Evolutionary conservation across 2,888 invertebrate genomes (phyloP), one percentile per base, ranked within the genome.

Genomic region (Belgica antarctica): DNA sequence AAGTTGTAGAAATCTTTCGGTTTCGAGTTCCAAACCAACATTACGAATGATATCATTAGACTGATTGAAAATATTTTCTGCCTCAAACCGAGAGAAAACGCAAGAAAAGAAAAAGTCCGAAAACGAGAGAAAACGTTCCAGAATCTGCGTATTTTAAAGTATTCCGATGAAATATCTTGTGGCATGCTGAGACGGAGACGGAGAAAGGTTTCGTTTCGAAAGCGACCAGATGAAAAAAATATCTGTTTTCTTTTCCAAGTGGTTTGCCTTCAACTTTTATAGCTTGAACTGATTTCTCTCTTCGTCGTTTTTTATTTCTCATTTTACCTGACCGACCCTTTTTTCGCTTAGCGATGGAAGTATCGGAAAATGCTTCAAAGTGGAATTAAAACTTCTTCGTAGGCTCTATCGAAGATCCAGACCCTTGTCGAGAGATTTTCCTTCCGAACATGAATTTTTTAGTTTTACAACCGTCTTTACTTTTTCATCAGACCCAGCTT

Each of bases 211-310:
- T 19, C 22, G n/a, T 22, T 31, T 31, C 5, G 8, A 4, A 52
- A 52, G 2, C 22, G 52, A n/a, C 22, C 52, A 52, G 22, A 52
- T 19, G 52, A 22, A 52, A 15, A 59, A 59, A 27, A 24, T 24
- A 59, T 19, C 52, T 52, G 52, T 52, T 59, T 59, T 59, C 27
- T 27, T n/a, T 59, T 59, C 25, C 59, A 19, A 59, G 59, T 25
- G 59, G 59, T 59, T 59, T 59, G 24, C 59, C 27, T 52, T 59
- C 59, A 22, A 52, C 52, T 52, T 52, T 52, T 52, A 52, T 52
- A 22, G 52, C 17, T 52, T 10, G 41, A 52, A 52, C 52, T 19
- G 22, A 52, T 19, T 59, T 59, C n/a, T 59, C 25, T 27, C n/a
- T 59, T 19, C 8, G n/a, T n/a, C n/a, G n/a, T n/a, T n/a, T n/a